A percentile compares a stretch with the other conserved stretches of the same genome.
Conservation (phyloP, 2,797 vertebrate species). For the Lepilemur septentrionalis region DNA sequence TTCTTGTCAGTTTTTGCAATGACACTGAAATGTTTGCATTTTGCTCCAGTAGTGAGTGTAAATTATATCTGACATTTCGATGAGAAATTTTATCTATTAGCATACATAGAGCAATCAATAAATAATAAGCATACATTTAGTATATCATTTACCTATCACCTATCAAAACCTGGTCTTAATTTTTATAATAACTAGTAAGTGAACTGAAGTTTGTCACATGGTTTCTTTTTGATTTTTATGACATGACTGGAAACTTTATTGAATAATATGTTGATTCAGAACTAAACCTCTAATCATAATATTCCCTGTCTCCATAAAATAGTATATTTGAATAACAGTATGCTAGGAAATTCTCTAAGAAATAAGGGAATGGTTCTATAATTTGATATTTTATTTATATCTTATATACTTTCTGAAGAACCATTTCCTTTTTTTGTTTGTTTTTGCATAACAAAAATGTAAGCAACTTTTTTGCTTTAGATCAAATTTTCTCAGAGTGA, state of each 20-base stretch:
- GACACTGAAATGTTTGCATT: slow-evolving; percentile 27
- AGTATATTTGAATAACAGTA: background rate
- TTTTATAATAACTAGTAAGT: slow-evolving; percentile 3
- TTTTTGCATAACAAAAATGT: background rate
- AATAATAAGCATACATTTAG: background rate
- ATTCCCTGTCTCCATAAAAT: background rate
- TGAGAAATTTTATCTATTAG: background rate
- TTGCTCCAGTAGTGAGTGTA: background rate
- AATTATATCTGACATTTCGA: background rate
- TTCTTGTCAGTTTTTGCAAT: slow-evolving; percentile 15
- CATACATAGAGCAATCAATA: background rate
- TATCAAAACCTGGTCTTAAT: background rate
- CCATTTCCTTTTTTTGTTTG: background rate
- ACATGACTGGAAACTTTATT: background rate
- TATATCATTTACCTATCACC: background rate
- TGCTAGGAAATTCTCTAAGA: background rate
- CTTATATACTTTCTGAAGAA: background rate
- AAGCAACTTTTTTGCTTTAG: background rate
- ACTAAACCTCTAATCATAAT: background rate
- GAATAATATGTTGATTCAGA: background rate
- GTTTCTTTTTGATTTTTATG: background rate
- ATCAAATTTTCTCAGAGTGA: background rate
- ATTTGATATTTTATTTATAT: background rate
- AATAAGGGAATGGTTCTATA: background rate
- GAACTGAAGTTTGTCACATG: background rate